Evolutionary conservation across 2,888 invertebrate species (phyloP), one percentile per base, ranked within the genome.

Genomic region (Pseudococcus jackbeardsleyi): DNA sequence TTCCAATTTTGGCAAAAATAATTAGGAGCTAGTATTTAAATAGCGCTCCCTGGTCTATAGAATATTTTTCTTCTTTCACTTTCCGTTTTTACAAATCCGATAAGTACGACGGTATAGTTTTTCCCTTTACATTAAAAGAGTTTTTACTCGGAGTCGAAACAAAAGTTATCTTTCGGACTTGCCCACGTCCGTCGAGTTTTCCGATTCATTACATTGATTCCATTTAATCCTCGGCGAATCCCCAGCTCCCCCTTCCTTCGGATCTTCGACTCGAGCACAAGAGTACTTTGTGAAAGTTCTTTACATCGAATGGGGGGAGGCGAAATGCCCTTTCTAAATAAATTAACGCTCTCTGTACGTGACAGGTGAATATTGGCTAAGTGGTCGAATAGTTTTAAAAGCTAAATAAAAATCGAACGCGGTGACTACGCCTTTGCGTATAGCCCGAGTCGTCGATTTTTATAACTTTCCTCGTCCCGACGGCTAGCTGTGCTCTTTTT

Each of bases 311-410:
- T 33, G 26, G 26, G 68, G 68, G 33, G 42, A 42, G 79, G n/a
- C 42, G 68, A 33, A 72, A 12, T 72, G 79, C 26, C 79, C 79
- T 85, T 85, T 50, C 64, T 72, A 86, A 86, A 86, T 86, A 72
- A 86, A 86, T 86, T 86, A 86, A 72, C 39, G 59, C 59, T 46
- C 46, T 64, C 86, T 68, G 86, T 72, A 86, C 86, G 86, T 86
- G 86, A 86, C 86, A 86, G 86, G 86, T 86, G 86, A 86, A 72
- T 86, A 86, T 72, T 72, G 86, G 86, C 68, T 64, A 68, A 68
- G 64, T 39, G 64, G 86, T 64, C 79, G 79, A 79, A 42, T 42
- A 42, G 79, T 79, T 79, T 79, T 79, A 79, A 42, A 79, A 79
- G 79, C 79, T 79, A 79, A 79, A 79, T 79, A 79, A 79, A 79